These are phyloP conservation scores for Coilia nasus DNA, from an alignment of 2,797 vertebrate species.

Conservation along the genomic window DNA sequence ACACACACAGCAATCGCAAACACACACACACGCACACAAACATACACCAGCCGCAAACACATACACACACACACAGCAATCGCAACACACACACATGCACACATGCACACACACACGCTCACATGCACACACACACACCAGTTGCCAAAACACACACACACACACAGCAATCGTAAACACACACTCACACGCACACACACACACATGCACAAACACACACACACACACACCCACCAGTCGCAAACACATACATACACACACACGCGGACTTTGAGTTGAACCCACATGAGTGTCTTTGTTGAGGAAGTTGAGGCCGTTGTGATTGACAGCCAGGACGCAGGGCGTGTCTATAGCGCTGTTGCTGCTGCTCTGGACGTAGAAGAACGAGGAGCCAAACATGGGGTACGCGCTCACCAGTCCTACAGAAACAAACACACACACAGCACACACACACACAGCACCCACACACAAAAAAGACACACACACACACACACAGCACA, in stretches of 20 bases:
- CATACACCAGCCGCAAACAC: not conserved
- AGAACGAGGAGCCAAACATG: slow-evolving; percentile 97
- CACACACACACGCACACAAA: not conserved
- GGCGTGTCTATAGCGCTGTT: slow-evolving; percentile 82
- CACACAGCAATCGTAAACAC: not conserved
- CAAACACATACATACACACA: not conserved
- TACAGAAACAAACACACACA: slow-evolving; percentile 59
- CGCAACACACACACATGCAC: not conserved
- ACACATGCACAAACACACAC: not conserved
- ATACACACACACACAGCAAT: not conserved
- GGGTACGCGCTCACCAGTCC: slow-evolving; percentile 92
- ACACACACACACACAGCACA: not conserved
- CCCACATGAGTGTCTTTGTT: slow-evolving; percentile 91
- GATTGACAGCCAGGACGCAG: slow-evolving; percentile 92
- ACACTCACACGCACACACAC: not conserved
- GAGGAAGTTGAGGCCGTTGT: slow-evolving; percentile 93
- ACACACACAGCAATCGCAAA: not conserved
- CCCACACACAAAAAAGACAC: not conserved
- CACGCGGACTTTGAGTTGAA: slow-evolving; percentile 17
- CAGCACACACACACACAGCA: not conserved
- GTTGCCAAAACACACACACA: not conserved
- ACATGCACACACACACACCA: not conserved
- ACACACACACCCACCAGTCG: not conserved
- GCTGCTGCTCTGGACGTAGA: slow-evolving; percentile 95
- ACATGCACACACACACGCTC: not conserved